Evolutionary conservation across 2,113 vertebrate genomes (phyloP), one percentile per base, ranked within the genome.

Genomic region (Epinephelus lanceolatus): DNA sequence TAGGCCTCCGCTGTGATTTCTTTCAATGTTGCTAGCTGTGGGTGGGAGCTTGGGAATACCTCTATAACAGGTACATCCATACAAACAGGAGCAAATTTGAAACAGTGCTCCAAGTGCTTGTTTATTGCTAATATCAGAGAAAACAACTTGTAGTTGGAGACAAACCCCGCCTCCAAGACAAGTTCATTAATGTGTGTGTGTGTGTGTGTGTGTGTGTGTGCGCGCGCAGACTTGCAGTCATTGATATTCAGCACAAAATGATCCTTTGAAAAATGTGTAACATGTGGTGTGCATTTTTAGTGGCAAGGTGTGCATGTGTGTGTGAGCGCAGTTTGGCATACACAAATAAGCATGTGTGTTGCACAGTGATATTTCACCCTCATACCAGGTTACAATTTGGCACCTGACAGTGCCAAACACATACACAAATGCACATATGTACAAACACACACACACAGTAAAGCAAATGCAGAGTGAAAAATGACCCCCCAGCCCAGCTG

Each of bases 41-140:
- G 74, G 89, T 55, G 75, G 84, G 62, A 45, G 17, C 78, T 40
- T 61, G 76, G 84, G 75, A 77, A 86, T 76, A 49, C 56, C 60
- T 52, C 71, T 56, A 6, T 79, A 81, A 85, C 68, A 81, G 81
- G 81, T 86, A 76, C 61, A 72, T 47, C 56, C 60, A 45, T 25
- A 62, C 27, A 78, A 74, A 71, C 51, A 2, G 60, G 17, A 55
- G 19, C 68, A 71, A 5, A 75, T 80, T 25, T 27, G 59, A 85
- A 73, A 55, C 56, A 3, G 7, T 0, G 45, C 45, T 59, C n/a
- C n/a, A 9, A 72, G 18, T 21, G 33, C 51, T 60, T 72, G 42
- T 80, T 90, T 63, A 23, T 62, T 61, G 17, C 71, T 67, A 51
- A 75, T 25, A 68, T 69, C 21, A 72, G 74, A 81, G 56, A 21